Evolutionary conservation across 2,113 vertebrate genomes (phyloP), one percentile per base, ranked within the genome.

Genomic region (Tetrao urogallus): DNA sequence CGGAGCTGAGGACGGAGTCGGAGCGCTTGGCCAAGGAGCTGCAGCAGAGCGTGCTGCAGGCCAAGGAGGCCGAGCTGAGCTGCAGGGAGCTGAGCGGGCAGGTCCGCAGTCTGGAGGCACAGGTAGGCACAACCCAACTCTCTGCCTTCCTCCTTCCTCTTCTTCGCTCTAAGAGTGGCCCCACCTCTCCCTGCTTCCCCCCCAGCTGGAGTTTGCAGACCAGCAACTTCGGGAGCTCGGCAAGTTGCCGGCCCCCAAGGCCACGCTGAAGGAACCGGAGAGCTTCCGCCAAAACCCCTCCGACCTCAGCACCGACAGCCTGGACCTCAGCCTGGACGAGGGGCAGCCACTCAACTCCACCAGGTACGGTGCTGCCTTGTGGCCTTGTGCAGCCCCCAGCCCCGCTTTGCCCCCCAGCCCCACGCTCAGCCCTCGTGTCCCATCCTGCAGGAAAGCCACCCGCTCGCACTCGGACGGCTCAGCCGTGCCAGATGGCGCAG

Each of bases 271-370:
- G 93, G 88, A 89, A 73, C 88, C 77, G 13, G 97, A 97, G 17
- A 71, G 83, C 3, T 96, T 95, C 42, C 61, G 21, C 2, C 95
- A 97, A 47, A 95, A 95, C 42, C 93, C 92, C 4, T 80, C 96
- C 0, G 97, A 98, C 19, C 85, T 97, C 92, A 99, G 99, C 93
- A 92, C 92, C 0, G 99, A 99, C 96, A 99, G 98, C 90, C 96
- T 99, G 61, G 98, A 99, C 40, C 84, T 98, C 52, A 98, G 98
- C 91, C 94, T 98, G 0, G 98, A 99, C 1, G 98, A 99, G 25
- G 96, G 97, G 4, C 85, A 89, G 25, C 95, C 95, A 0, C 96
- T 98, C 34, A 98, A 97, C 85, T 90, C 94, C 36, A 97, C 97
- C 86, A 98, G 98, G 99, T 99, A 98, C 92, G 10, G 4, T 34